Evolutionary conservation across 2,888 invertebrate species (phyloP), one percentile per base, ranked within the genome.

Genomic region (Drosophila algonquin): DNA sequence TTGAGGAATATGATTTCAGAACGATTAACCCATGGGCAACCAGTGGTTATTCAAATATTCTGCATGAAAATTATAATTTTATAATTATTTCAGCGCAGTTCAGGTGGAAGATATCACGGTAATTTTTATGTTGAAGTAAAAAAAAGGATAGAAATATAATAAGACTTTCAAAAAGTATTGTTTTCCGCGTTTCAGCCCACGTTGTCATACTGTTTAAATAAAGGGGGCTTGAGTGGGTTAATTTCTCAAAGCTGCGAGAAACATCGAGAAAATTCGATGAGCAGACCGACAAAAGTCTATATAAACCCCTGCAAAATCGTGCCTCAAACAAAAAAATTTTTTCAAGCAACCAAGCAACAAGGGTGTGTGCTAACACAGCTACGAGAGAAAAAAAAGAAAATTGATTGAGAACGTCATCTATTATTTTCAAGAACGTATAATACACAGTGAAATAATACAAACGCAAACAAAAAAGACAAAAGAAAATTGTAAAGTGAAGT

Each of bases 231-330:
- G 7, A 30, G 30, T 30, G 30, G 30, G 30, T 8, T 30, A 30
- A 8, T 2, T 30, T 30, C 30, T 73, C 85, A 81, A 71, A 40
- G 32, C 5, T 40, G 18, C 81, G 51, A 63, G 88, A 85, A 87
- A 57, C 74, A 59, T 85, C 83, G 82, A 87, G 83, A 83, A 83
- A 69, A 70, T 83, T 83, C 83, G 73, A 80, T 63, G 68, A 67
- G 68, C 76, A 75, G 77, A 73, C 68, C 44, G 30, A 12, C 12
- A 12, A 4, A 53, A 79, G 61, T 56, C 86, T 87, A 83, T 83
- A 83, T 62, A 87, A 83, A 51, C 63, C 48, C 21, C 45, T 24
- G 52, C 24, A 10, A 16, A 2, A n/a, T n/a, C 55, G 18, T 45
- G 9, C 60, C 61, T 63, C 68, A 76, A 30, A 55, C 44, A 62